Conservation (phyloP, 2,888 invertebrate genomes). For the Mystacides longicornis region DNA sequence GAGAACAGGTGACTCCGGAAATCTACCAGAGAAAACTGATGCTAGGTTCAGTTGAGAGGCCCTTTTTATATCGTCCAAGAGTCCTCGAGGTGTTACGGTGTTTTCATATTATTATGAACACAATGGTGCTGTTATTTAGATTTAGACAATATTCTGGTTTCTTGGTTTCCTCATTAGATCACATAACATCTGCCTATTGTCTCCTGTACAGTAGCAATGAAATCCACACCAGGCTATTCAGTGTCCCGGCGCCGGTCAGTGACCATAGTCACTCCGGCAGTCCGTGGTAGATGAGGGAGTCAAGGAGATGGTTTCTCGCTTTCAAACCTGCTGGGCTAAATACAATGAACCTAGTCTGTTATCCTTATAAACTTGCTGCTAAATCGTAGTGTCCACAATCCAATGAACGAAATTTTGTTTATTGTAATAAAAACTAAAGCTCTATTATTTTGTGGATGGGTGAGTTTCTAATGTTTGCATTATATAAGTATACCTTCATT, state of each 20-base stretch:
- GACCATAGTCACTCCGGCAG: too few species aligned
- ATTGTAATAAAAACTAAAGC: too few species aligned
- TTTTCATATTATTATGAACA: neutral
- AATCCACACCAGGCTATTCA: neutral
- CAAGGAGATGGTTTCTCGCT: too few species aligned
- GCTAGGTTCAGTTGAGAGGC: neutral
- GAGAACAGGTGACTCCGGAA: constrained; percentile 10
- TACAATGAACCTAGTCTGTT: too few species aligned
- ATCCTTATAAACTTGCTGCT: too few species aligned
- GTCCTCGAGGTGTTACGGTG: neutral
- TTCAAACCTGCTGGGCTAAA: too few species aligned
- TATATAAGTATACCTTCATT: too few species aligned
- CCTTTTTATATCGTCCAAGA: constrained; percentile 13
- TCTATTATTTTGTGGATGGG: too few species aligned
- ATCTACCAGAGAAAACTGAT: constrained; percentile 17
- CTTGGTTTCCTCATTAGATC: neutral
- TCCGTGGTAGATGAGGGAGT: too few species aligned
- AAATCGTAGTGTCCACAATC: too few species aligned
- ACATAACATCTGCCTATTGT: neutral
- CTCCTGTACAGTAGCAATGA: neutral
- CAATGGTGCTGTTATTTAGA: neutral
- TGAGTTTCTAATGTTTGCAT: too few species aligned
- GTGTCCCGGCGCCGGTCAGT: neutral
- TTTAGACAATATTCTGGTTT: neutral
- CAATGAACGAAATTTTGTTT: too few species aligned